A percentile compares a stretch with the other conserved stretches of the same genome.
phyloP scores from a whole-genome alignment of 2,888 invertebrate genomes.

The Aplocera efformata region DNA sequence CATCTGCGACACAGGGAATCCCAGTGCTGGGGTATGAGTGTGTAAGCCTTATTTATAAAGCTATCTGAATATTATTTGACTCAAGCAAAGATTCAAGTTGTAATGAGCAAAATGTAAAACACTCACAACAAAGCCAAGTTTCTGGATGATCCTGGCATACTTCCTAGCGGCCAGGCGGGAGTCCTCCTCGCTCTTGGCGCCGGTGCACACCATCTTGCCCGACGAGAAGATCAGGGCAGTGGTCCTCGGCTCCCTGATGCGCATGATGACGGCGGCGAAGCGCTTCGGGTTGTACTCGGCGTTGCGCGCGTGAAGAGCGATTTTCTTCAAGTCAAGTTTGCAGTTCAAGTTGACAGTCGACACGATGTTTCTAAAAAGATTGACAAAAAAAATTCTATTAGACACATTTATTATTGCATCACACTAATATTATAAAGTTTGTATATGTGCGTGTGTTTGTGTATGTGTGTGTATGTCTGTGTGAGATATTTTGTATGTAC shows the following conservation, averaged over 20 bases:
- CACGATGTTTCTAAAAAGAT: conserved; percentile 92
- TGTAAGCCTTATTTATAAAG: too few relatives aligned
- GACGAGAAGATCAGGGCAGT: conserved; percentile 89
- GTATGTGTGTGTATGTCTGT: too few relatives aligned
- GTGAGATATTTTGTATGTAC: too few relatives aligned
- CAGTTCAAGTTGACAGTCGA: conserved; percentile 98
- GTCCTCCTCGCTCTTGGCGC: conserved; percentile 90
- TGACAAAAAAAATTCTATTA: conserved; percentile 10
- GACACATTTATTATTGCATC: too few relatives aligned
- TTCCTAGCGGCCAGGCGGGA: conserved; percentile 89
- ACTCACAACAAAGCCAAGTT: conserved; percentile 87
- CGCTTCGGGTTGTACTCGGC: conserved; percentile 99
- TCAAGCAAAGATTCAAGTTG: too few relatives aligned
- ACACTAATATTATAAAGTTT: too few relatives aligned
- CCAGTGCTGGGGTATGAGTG: too few relatives aligned
- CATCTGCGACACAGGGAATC: too few relatives aligned
- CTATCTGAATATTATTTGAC: too few relatives aligned
- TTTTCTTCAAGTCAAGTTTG: conserved; percentile 97
- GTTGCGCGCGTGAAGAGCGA: conserved; percentile 98
- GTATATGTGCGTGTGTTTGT: too few relatives aligned
- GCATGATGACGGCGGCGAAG: conserved; percentile 99
- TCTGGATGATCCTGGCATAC: conserved; percentile 92
- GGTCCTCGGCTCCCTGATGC: conserved; percentile 92
- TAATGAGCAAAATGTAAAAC: too few relatives aligned
- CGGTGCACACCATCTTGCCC: conserved; percentile 92